These are phyloP conservation scores for Eudasyphora cyanicolor DNA, from an alignment of 2,888 invertebrate genomes.

Conservation along the genomic window DNA sequence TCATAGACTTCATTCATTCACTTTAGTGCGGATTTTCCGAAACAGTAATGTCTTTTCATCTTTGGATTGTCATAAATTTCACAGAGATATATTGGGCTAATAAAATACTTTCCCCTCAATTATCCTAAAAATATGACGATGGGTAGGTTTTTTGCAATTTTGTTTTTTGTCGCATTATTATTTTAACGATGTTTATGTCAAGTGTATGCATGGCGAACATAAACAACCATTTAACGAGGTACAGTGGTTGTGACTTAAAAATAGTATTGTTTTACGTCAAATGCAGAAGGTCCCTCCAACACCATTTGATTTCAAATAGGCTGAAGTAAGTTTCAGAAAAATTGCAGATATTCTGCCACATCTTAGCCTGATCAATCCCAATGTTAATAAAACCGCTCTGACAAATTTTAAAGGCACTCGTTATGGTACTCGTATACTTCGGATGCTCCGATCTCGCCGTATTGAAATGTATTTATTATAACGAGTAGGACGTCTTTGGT, in stretches of 20 bases:
- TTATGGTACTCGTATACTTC: too few relatives aligned
- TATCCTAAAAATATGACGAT: background rate
- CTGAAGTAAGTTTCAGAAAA: too few relatives aligned
- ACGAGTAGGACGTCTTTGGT: too few relatives aligned
- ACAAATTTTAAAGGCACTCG: too few relatives aligned
- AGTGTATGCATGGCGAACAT: slow-evolving; percentile 34
- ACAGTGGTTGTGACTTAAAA: background rate
- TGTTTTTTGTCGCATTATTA: slow-evolving; percentile 60
- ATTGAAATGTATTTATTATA: too few relatives aligned
- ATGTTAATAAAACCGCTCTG: too few relatives aligned
- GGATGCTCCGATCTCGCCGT: too few relatives aligned
- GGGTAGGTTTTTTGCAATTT: background rate
- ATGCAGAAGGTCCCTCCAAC: too few relatives aligned
- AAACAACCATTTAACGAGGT: background rate
- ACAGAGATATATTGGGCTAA: slow-evolving; percentile 56
- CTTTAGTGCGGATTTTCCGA: background rate
- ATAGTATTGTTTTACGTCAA: too few relatives aligned
- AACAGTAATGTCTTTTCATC: slow-evolving; percentile 59
- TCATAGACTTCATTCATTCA: background rate
- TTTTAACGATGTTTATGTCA: slow-evolving; percentile 63
- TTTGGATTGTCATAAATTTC: slow-evolving; percentile 64
- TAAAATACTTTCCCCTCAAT: slow-evolving; percentile 44
- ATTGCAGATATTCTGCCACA: too few relatives aligned
- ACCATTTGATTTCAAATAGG: too few relatives aligned
- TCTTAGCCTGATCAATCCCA: too few relatives aligned